phyloP scores from a whole-genome alignment of 2,113 vertebrate genomes.

The Lagopus leucura region DNA sequence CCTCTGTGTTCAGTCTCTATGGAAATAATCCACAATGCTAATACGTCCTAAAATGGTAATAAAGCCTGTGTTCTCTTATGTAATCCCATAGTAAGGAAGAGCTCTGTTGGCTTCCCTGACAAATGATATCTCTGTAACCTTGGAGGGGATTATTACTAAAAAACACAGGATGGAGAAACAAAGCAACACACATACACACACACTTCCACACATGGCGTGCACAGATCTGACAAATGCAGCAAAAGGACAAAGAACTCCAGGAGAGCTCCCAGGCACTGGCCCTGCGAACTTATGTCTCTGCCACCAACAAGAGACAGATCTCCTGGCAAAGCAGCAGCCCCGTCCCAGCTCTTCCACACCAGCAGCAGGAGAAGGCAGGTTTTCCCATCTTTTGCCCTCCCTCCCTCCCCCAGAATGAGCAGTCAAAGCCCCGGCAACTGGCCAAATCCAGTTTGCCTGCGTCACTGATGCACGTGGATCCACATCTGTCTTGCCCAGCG shows the following conservation, averaged over 20 bases:
- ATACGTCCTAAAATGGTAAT: conserved; percentile 68
- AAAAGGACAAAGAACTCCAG: conserved; percentile 44
- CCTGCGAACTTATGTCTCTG: accelerated
- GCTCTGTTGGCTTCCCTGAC: conserved; percentile 64
- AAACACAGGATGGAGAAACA: conserved; percentile 28
- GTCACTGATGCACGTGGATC: conserved; percentile 37
- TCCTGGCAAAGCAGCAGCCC: neutral
- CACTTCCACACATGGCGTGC: neutral
- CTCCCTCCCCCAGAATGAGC: conserved; percentile 26
- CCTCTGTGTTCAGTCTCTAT: conserved; percentile 20
- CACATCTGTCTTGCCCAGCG: conserved; percentile 61
- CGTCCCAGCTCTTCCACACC: neutral
- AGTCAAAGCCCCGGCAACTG: conserved; percentile 58
- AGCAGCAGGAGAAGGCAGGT: neutral
- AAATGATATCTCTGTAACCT: conserved; percentile 72
- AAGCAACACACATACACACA: neutral
- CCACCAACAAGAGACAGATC: neutral
- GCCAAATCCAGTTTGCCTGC: conserved; percentile 63
- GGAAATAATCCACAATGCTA: conserved; percentile 72
- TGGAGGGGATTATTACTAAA: conserved; percentile 70
- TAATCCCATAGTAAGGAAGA: conserved; percentile 71
- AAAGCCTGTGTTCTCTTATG: conserved; percentile 71
- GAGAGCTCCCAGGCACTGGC: neutral
- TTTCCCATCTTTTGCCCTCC: neutral
- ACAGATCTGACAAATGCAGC: neutral